Conservation (phyloP, 2,888 invertebrate genomes). For the Scaptomyza tumidula region DNA sequence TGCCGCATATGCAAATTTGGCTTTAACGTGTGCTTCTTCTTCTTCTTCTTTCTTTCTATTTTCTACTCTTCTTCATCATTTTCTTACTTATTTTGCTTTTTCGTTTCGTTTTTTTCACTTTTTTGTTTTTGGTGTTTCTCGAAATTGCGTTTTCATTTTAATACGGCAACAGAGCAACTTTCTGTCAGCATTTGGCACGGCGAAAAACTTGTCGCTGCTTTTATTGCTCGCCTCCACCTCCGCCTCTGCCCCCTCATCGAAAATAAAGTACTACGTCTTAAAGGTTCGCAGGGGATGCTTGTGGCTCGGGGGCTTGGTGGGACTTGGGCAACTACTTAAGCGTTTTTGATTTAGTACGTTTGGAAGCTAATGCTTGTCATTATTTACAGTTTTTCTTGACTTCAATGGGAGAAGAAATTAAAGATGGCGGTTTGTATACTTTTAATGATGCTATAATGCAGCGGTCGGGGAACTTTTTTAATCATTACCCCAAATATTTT, state of each 20-base stretch:
- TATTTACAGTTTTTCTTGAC: slow-evolving; percentile 47
- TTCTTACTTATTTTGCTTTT: slow-evolving; percentile 1
- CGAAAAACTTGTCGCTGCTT: slow-evolving; percentile 46
- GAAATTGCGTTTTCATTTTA: slow-evolving; percentile 78
- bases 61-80: not conserved
- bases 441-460: slow-evolving; percentile 2
- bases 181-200: slow-evolving; percentile 42
- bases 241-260: not conserved
- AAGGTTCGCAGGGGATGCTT: slow-evolving; percentile 23
- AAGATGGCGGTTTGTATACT: slow-evolving; percentile 3
- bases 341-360: slow-evolving; percentile 74
- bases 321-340: slow-evolving; percentile 21
- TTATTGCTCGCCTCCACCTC: slow-evolving; percentile 30
- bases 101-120: slow-evolving; percentile 5
- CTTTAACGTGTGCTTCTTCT: slow-evolving; percentile 61
- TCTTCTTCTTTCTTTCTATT: slow-evolving; percentile 12
- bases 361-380: slow-evolving; percentile 56
- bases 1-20: slow-evolving; percentile 71
- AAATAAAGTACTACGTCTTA: slow-evolving; percentile 28
- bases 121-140: slow-evolving; percentile 18
- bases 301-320: not conserved
- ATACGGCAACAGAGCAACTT: slow-evolving; percentile 55
- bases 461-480: too few relatives aligned
- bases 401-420: slow-evolving; percentile 22
- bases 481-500: too few relatives aligned